Evolutionary conservation across 2,888 invertebrate genomes (phyloP).

Genomic region (Apocheima hispidaria): DNA sequence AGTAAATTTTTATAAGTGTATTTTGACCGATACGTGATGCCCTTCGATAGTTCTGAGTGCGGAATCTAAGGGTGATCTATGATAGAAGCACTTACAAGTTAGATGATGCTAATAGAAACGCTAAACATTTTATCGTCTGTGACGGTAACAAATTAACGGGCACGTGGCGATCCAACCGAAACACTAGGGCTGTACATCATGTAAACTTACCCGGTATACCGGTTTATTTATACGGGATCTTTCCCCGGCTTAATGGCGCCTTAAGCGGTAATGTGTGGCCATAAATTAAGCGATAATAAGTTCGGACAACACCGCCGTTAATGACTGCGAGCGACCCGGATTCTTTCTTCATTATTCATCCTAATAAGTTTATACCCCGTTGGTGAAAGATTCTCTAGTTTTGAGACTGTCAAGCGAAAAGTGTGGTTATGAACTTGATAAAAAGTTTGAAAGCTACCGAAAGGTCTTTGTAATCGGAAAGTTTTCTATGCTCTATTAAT

Average conservation of each 20-base stretch:
- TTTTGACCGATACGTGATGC: too few species aligned
- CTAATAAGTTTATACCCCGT: slow-evolving; percentile 23
- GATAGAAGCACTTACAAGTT: slow-evolving; percentile 9
- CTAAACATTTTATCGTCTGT: slow-evolving; percentile 76
- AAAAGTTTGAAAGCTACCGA: slow-evolving; percentile 1
- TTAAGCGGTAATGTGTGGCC: slow-evolving; percentile 82
- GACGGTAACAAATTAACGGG: slow-evolving; percentile 74
- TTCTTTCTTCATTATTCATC: slow-evolving; percentile 54
- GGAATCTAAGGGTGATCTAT: not conserved
- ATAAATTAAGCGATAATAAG: slow-evolving; percentile 85
- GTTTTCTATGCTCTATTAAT: not conserved
- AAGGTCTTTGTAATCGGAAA: not conserved
- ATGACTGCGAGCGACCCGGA: slow-evolving; percentile 55
- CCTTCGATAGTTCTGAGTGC: too few species aligned
- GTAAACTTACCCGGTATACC: slow-evolving; percentile 69
- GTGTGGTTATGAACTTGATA: slow-evolving; percentile 2
- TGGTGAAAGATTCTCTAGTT: slow-evolving; percentile 15
- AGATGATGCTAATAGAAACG: slow-evolving; percentile 65
- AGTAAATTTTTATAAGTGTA: too few species aligned
- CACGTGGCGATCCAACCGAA: slow-evolving; percentile 61
- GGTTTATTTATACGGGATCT: slow-evolving; percentile 72
- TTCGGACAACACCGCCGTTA: slow-evolving; percentile 78
- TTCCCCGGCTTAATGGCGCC: slow-evolving; percentile 76
- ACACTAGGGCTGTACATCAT: slow-evolving; percentile 67
- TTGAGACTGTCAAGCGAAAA: slow-evolving; percentile 2